A percentile compares a stretch with the other conserved stretches of the same genome.
Conservation (phyloP, 2,888 invertebrate species). For the Pammene fasciana region DNA sequence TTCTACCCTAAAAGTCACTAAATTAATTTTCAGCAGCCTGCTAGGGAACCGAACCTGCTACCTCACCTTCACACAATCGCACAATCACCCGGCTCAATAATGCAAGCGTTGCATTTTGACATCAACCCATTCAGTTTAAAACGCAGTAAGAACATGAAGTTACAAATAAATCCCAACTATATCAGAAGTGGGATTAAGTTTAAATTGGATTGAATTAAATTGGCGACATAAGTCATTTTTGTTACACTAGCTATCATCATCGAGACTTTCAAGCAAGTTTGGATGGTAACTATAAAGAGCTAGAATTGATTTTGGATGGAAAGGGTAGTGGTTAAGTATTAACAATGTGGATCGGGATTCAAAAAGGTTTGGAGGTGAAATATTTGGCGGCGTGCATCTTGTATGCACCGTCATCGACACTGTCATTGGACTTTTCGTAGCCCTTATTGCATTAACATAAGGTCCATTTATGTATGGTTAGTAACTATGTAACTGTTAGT, state of each 20-base stretch:
- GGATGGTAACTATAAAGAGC: not conserved
- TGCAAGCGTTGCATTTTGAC: conserved; percentile 27
- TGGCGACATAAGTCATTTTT: not conserved
- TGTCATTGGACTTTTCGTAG: no score
- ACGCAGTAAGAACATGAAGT: not conserved
- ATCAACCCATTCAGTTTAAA: not conserved
- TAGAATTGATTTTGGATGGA: not conserved
- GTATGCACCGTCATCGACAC: not conserved
- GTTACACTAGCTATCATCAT: not conserved
- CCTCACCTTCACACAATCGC: conserved; percentile 25
- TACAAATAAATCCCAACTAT: not conserved
- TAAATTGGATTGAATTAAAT: not conserved
- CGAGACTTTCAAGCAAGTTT: not conserved
- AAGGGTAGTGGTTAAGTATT: conserved; percentile 11
- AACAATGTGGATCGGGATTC: conserved; percentile 19
- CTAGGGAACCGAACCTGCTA: conserved; percentile 18
- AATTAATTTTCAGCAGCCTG: conserved; percentile 17
- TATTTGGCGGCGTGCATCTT: conserved; percentile 20
- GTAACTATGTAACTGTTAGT: no score
- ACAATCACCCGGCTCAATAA: conserved; percentile 23
- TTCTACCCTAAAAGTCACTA: conserved; percentile 2
- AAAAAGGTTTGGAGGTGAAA: conserved; percentile 16
- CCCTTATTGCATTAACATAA: no score
- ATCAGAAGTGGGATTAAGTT: not conserved
- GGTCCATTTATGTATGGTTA: no score